A percentile compares a stretch with the other conserved stretches of the same genome.
Conservation (phyloP, 2,113 vertebrate species). For the Ursus arctos region DNA sequence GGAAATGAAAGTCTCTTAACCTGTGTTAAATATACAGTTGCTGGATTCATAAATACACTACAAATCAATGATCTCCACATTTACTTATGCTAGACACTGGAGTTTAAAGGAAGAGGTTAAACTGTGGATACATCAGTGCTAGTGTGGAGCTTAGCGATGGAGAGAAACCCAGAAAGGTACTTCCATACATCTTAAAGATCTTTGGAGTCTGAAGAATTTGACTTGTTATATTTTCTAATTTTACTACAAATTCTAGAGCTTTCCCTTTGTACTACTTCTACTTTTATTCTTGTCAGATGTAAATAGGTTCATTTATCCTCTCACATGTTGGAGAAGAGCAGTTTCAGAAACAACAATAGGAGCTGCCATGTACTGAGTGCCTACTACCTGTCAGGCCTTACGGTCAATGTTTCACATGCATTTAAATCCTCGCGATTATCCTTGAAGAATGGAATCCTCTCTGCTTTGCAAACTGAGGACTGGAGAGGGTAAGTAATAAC, state of each 20-base stretch:
- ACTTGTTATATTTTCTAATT: constrained; percentile 25
- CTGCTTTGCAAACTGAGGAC: background rate
- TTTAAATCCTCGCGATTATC: background rate
- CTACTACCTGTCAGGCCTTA: background rate
- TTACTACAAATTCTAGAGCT: constrained; percentile 15
- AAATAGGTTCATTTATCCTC: background rate
- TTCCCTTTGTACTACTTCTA: background rate
- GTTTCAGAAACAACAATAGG: background rate
- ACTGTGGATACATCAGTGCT: background rate
- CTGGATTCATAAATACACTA: background rate
- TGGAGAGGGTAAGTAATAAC: background rate
- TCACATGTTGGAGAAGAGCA: background rate
- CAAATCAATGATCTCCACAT: background rate
- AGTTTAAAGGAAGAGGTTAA: background rate
- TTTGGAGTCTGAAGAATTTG: background rate
- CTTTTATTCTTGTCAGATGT: background rate
- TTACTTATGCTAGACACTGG: background rate
- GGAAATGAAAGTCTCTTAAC: background rate
- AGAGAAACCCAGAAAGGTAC: background rate
- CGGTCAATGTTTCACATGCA: background rate
- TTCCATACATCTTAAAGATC: background rate
- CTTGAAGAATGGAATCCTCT: background rate
- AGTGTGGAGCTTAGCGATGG: background rate
- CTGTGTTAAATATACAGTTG: background rate
- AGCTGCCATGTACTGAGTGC: background rate